phyloP scores from a whole-genome alignment of 2,113 vertebrate genomes.

The Cathartes aura region DNA sequence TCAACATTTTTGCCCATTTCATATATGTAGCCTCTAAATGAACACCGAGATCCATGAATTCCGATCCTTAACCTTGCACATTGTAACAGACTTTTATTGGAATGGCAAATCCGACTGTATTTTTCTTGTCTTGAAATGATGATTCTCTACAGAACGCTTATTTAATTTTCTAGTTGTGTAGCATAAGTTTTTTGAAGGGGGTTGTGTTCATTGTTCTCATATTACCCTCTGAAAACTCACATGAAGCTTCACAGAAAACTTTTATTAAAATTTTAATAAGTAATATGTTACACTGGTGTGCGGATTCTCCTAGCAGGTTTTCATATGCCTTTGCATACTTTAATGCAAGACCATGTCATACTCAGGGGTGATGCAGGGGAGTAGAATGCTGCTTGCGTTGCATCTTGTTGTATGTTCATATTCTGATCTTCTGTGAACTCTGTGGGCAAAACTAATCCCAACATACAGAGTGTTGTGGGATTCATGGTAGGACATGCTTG shows the following conservation, averaged over 20 bases:
- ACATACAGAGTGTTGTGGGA: neutral
- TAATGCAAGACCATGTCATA: neutral
- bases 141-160: neutral
- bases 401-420: fast-evolving
- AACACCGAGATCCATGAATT: neutral
- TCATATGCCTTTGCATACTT: neutral
- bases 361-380: neutral
- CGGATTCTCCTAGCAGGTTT: neutral
- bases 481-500: neutral
- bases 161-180: neutral
- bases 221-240: neutral
- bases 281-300: fast-evolving
- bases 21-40: neutral
- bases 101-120: neutral
- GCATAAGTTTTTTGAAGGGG: neutral
- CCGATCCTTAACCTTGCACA: neutral
- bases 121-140: neutral
- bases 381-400: neutral
- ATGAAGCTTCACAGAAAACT: neutral
- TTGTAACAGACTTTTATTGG: neutral
- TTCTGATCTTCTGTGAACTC: neutral
- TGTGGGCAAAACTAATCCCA: neutral
- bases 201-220: neutral
- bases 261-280: neutral
- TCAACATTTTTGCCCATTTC: neutral